Conservation (phyloP, 2,113 vertebrate species). For the Odontophorus gujanensis region DNA sequence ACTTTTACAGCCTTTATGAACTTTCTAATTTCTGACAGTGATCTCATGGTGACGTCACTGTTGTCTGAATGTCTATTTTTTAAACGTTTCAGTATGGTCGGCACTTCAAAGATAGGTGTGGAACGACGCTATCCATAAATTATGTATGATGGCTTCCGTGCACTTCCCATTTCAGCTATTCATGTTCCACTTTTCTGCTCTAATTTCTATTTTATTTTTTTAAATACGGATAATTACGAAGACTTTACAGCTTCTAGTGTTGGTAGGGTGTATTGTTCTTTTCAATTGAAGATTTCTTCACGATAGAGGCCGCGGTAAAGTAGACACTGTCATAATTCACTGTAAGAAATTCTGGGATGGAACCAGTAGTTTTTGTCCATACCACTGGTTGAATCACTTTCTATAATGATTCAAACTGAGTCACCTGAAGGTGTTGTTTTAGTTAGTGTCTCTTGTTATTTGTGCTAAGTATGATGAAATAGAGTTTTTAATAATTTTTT, state of each 20-base stretch:
- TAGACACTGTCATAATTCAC: slow-evolving; percentile 10
- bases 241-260: background rate
- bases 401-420: slow-evolving; percentile 58
- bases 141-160: background rate
- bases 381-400: slow-evolving; percentile 38
- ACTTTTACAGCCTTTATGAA: background rate
- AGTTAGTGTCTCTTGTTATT: slow-evolving; percentile 55
- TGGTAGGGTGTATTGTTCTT: background rate
- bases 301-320: background rate
- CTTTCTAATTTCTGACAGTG: background rate
- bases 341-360: slow-evolving; percentile 35
- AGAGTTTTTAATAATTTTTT: slow-evolving; percentile 57
- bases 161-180: background rate
- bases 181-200: background rate
- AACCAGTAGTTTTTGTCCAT: slow-evolving; percentile 16
- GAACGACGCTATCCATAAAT: slow-evolving; percentile 59
- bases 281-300: background rate
- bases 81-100: slow-evolving; percentile 73
- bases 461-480: slow-evolving; percentile 50
- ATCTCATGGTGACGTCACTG: background rate
- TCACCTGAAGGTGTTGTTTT: slow-evolving; percentile 59
- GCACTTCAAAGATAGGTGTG: slow-evolving; percentile 80
- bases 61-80: slow-evolving; percentile 75
- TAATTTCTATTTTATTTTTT: background rate
- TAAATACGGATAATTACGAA: background rate